phyloP scores from a whole-genome alignment of 2,888 invertebrate genomes.

The Eulithis prunata region DNA sequence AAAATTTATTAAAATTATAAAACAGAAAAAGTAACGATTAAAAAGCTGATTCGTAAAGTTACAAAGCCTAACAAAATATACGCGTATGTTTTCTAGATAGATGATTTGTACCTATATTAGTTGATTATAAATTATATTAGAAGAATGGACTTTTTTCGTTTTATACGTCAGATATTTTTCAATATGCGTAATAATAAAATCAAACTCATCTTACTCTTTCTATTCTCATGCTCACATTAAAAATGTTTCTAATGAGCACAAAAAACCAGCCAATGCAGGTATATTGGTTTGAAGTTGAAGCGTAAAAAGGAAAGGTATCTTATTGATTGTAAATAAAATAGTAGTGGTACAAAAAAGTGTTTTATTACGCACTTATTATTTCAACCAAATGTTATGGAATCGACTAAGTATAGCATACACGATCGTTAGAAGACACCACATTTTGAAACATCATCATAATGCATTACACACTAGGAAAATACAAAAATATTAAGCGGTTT shows the following conservation, averaged over 20 bases:
- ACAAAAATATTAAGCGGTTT: slow-evolving; percentile 83
- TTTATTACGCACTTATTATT: slow-evolving; percentile 85
- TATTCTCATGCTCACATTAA: neutral
- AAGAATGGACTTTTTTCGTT: too few relatives aligned
- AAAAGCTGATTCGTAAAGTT: too few relatives aligned
- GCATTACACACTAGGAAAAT: slow-evolving; percentile 80
- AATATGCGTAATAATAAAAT: too few relatives aligned
- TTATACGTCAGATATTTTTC: too few relatives aligned
- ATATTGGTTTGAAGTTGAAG: neutral
- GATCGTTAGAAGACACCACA: slow-evolving; percentile 78
- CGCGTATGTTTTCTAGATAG: too few relatives aligned
- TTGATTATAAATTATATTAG: too few relatives aligned
- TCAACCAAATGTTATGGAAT: slow-evolving; percentile 81
- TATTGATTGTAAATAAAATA: slow-evolving; percentile 48
- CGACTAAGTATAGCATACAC: slow-evolving; percentile 79
- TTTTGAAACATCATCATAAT: slow-evolving; percentile 37
- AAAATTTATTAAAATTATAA: too few relatives aligned
- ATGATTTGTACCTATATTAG: too few relatives aligned
- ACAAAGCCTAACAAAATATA: too few relatives aligned
- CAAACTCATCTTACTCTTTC: too few relatives aligned
- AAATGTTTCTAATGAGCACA: neutral
- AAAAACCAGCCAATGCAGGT: too few relatives aligned
- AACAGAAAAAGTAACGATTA: too few relatives aligned
- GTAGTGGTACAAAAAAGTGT: slow-evolving; percentile 79
- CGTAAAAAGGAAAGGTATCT: slow-evolving; percentile 20